Percentiles rank a stretch among this genome's conserved stretches.
These are phyloP conservation scores for Poeciliopsis turrubarensis DNA, from an alignment of 2,113 vertebrate genomes.

Conservation along the genomic window DNA sequence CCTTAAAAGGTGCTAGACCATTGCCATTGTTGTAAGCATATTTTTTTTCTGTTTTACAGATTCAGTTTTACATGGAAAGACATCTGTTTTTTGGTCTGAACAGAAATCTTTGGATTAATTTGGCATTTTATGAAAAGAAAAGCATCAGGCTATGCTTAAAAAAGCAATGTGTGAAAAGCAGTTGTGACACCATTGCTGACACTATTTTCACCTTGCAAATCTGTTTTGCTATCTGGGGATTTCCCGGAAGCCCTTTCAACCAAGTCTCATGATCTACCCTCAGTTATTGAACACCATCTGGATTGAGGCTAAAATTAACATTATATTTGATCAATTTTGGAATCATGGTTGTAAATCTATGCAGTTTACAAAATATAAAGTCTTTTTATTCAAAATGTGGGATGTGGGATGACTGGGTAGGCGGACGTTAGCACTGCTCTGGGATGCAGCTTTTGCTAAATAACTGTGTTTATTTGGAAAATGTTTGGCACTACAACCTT, in stretches of 20 bases:
- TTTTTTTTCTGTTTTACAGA: neutral
- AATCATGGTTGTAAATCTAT: neutral
- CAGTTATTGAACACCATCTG: neutral
- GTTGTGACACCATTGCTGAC: neutral
- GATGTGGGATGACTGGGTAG: too few relatives aligned
- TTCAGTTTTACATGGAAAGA: neutral
- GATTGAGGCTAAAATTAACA: neutral
- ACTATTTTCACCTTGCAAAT: neutral
- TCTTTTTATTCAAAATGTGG: neutral
- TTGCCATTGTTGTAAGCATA: too few relatives aligned
- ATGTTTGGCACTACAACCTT: too few relatives aligned
- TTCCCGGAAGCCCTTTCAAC: too few relatives aligned
- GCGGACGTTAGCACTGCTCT: too few relatives aligned
- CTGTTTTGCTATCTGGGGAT: neutral
- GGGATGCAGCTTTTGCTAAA: too few relatives aligned
- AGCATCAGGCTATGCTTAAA: neutral
- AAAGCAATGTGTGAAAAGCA: neutral
- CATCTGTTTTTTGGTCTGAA: neutral
- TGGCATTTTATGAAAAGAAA: neutral
- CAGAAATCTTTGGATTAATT: neutral
- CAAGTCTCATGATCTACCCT: too few relatives aligned
- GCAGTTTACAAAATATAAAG: neutral
- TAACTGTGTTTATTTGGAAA: too few relatives aligned
- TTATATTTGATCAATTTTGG: neutral
- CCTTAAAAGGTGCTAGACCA: too few relatives aligned